Evolutionary conservation across 2,113 vertebrate genomes (phyloP).

Genomic region (Pao palembangensis): DNA sequence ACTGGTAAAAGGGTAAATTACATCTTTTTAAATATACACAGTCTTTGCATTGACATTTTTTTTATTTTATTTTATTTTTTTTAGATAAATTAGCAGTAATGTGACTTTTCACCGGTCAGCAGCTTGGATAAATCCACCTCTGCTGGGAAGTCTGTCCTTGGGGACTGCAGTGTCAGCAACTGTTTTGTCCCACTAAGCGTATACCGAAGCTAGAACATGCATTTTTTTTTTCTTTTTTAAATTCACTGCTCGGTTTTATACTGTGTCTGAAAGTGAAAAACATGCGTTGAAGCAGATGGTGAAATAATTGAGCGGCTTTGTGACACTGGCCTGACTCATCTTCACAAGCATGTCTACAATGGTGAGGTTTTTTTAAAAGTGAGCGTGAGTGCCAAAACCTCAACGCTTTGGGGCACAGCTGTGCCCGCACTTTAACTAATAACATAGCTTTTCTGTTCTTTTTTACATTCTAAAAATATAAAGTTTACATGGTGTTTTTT

Average conservation of each 20-base stretch:
- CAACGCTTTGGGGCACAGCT: slow-evolving; percentile 8
- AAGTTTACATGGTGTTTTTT: neutral
- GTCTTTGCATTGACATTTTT: neutral
- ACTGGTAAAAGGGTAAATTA: too few species aligned
- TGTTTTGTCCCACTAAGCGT: slow-evolving; percentile 46
- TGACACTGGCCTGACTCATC: slow-evolving; percentile 57
- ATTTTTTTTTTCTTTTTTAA: slow-evolving; percentile 21
- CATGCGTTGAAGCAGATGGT: slow-evolving; percentile 26
- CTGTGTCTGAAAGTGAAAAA: slow-evolving; percentile 40
- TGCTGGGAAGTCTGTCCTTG: slow-evolving; percentile 60
- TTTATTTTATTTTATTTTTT: neutral
- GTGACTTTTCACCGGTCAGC: slow-evolving; percentile 44
- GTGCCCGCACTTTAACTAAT: neutral
- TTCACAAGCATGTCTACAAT: slow-evolving; percentile 55
- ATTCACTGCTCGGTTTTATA: slow-evolving; percentile 32
- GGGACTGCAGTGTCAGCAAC: slow-evolving; percentile 64
- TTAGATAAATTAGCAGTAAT: slow-evolving; percentile 35
- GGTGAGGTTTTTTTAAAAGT: slow-evolving; percentile 57
- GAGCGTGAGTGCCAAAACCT: slow-evolving; percentile 51
- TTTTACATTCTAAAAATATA: neutral
- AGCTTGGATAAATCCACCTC: slow-evolving; percentile 29
- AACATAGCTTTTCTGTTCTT: neutral
- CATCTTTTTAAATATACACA: neutral
- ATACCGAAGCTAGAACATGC: slow-evolving; percentile 27
- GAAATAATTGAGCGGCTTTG: slow-evolving; percentile 39